phyloP scores from a whole-genome alignment of 1,140 invertebrate genomes.

The Bombus affinis region DNA sequence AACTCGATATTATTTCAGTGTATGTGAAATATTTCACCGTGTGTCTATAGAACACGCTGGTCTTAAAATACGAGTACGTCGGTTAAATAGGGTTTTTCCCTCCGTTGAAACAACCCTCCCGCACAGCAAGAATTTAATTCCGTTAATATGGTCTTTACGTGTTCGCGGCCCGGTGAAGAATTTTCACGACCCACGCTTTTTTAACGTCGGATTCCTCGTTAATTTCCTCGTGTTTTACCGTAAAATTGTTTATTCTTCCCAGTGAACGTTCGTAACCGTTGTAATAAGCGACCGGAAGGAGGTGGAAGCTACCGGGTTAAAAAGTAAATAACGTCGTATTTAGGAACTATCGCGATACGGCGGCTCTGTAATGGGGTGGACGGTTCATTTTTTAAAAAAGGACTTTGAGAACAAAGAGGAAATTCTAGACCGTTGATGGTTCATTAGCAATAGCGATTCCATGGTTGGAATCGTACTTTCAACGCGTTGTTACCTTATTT shows the following conservation, averaged over 20 bases:
- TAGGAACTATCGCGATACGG: constrained; percentile 42
- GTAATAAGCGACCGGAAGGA: constrained; percentile 1
- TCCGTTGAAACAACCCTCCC: constrained; percentile 8
- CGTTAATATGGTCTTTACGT: constrained; percentile 38
- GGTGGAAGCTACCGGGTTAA: background rate
- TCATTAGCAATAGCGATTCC: constrained; percentile 51
- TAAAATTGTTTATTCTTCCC: constrained; percentile 40
- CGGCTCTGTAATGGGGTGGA: constrained; percentile 35
- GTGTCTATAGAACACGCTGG: background rate
- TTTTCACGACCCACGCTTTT: background rate
- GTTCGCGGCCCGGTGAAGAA: background rate
- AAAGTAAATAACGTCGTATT: constrained; percentile 37
- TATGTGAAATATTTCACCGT: constrained; percentile 7
- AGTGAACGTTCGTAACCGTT: constrained; percentile 5
- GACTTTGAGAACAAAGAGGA: constrained; percentile 46
- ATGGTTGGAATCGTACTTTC: constrained; percentile 46
- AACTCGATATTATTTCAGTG: background rate
- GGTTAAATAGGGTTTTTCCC: too few species aligned
- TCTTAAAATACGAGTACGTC: too few species aligned
- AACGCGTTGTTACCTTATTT: constrained; percentile 21
- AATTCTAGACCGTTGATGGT: constrained; percentile 51
- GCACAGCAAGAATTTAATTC: constrained; percentile 31
- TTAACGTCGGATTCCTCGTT: constrained; percentile 26
- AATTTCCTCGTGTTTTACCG: constrained; percentile 16
- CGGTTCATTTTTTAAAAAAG: constrained; percentile 36